Percentiles rank a stretch among this genome's conserved stretches.
Conservation (phyloP, 2,888 invertebrate genomes). For the Chalcis sispes region DNA sequence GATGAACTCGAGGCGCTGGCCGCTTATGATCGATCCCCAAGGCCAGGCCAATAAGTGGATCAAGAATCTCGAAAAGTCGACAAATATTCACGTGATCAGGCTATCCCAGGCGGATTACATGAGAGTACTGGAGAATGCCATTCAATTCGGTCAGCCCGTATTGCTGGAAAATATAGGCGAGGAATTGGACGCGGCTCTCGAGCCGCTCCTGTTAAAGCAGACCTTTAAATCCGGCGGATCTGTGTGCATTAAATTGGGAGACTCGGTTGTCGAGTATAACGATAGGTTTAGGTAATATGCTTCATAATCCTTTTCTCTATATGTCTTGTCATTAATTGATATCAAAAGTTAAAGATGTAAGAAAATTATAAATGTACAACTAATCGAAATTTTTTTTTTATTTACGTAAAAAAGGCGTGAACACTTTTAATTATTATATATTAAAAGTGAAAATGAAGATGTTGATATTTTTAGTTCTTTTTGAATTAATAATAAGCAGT, state of each 20-base stretch:
- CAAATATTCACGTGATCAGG: slow-evolving; percentile 87
- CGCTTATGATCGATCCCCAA: slow-evolving; percentile 97
- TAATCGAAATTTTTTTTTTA: too few species aligned
- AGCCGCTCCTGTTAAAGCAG: slow-evolving; percentile 91
- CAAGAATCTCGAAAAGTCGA: slow-evolving; percentile 92
- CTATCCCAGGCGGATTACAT: slow-evolving; percentile 90
- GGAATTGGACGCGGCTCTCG: slow-evolving; percentile 93
- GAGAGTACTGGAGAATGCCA: slow-evolving; percentile 88
- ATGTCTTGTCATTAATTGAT: too few species aligned
- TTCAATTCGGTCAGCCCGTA: slow-evolving; percentile 91
- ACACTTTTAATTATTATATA: too few species aligned
- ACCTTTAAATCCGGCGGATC: slow-evolving; percentile 93
- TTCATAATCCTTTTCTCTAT: too few species aligned
- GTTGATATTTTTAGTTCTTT: too few species aligned
- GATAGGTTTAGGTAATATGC: slow-evolving; percentile 88
- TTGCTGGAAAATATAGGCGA: slow-evolving; percentile 94
- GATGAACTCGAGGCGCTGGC: slow-evolving; percentile 92
- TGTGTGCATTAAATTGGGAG: slow-evolving; percentile 92
- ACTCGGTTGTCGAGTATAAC: slow-evolving; percentile 93
- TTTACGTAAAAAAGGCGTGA: too few species aligned
- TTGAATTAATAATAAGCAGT: too few species aligned
- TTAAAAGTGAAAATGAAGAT: too few species aligned
- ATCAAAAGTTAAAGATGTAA: too few species aligned
- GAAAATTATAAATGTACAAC: too few species aligned
- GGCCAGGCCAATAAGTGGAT: slow-evolving; percentile 96